Percentiles rank a stretch among this genome's conserved stretches.
These are phyloP conservation scores for Tragulus kanchil DNA, from an alignment of 2,113 vertebrate genomes.

Conservation along the genomic window DNA sequence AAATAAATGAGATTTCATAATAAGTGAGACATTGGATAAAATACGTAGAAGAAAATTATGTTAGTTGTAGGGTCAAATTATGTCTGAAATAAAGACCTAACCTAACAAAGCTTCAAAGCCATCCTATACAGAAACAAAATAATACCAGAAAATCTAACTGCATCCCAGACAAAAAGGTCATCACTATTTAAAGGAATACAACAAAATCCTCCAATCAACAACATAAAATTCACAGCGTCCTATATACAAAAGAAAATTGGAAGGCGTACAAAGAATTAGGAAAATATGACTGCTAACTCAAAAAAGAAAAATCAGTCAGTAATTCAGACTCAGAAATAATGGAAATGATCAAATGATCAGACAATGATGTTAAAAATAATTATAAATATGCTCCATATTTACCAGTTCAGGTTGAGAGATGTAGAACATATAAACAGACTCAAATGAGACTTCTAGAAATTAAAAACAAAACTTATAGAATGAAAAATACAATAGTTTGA, in stretches of 20 bases:
- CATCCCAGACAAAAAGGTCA: background rate
- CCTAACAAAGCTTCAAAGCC: background rate
- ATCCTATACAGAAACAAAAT: background rate
- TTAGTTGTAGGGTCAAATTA: background rate
- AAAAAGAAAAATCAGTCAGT: background rate
- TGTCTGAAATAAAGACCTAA: background rate
- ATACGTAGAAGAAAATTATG: background rate
- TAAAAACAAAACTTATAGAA: background rate
- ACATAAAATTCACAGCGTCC: background rate
- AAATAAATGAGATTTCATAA: background rate
- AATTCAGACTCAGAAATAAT: background rate
- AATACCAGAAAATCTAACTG: background rate
- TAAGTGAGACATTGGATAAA: background rate
- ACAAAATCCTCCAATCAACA: background rate
- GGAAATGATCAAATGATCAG: constrained; percentile 2
- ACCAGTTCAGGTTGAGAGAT: background rate
- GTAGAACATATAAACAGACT: background rate
- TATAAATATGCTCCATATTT: background rate
- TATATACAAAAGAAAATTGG: background rate
- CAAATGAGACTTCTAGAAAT: background rate
- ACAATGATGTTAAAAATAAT: constrained; percentile 14
- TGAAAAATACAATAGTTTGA: background rate
- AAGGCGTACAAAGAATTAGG: background rate
- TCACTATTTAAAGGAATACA: background rate
- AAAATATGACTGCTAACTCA: background rate